Evolutionary conservation across 2,113 vertebrate species (phyloP).

Genomic region (Murina feae): DNA sequence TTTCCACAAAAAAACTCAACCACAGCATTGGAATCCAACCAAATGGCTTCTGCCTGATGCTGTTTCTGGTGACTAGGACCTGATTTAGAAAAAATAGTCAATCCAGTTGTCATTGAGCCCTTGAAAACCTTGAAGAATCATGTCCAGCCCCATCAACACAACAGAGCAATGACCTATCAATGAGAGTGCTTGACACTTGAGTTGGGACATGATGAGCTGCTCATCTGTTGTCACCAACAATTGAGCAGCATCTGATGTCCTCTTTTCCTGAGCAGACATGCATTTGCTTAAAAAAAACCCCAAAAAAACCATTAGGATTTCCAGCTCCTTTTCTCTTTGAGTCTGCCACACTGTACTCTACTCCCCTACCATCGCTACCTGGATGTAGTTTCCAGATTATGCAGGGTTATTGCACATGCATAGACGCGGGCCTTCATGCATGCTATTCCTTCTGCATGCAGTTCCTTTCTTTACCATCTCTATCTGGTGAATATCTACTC

Average conservation of each 20-base stretch:
- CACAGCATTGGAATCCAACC: neutral
- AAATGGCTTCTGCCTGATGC: neutral
- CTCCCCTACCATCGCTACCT: neutral
- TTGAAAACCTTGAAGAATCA: neutral
- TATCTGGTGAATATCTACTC: neutral
- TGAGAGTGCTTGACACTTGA: neutral
- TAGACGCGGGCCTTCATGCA: accelerated
- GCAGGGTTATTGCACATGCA: accelerated
- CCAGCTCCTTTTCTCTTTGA: neutral
- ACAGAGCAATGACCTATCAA: neutral
- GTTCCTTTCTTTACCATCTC: neutral
- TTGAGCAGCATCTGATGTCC: neutral
- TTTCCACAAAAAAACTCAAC: constrained; percentile 13
- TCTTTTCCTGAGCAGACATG: neutral
- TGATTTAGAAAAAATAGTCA: neutral
- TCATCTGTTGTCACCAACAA: neutral
- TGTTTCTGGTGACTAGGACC: neutral
- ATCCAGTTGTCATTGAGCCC: neutral
- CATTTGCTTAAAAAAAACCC: neutral
- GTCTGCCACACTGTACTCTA: too few relatives aligned
- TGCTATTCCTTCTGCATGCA: neutral
- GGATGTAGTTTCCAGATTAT: neutral
- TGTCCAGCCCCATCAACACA: neutral
- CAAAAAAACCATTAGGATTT: neutral
- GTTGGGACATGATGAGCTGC: neutral